Evolutionary conservation across 2,113 vertebrate species (phyloP), one percentile per base, ranked within the genome.

Genomic region (Pristiophorus japonicus): DNA sequence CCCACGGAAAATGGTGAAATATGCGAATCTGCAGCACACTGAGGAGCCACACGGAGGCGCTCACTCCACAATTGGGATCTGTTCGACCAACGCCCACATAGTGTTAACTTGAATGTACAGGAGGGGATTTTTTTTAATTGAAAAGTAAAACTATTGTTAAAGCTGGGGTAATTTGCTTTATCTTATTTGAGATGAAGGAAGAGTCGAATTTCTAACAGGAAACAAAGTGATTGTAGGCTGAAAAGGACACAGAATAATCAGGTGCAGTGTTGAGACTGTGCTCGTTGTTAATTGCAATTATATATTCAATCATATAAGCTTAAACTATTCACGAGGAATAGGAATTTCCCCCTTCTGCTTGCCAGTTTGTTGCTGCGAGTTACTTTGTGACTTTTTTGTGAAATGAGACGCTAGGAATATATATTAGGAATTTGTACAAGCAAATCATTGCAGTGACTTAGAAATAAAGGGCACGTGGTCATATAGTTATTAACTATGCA

Each of bases 1-100:
- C 92, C 92, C 92, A 66, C 30, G 42, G 92, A 47, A 47, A 67
- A 94, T 30, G 92, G 92, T 94, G 63, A 94, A 47, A 27, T 94
- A 7, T 47, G 63, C 22, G 63, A 45, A 42, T 16, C 92, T 20
- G 7, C 6, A 27, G 63, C 65, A 45, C 65, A 70, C 8, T 94
- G 92, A 94, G 63, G 22, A 94, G 27, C 91, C 91, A 66, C 91
- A 11, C 5, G 91, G 63, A 66, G 91, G 38, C 62, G 92, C 20
- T 24, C 38, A 45, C 63, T 47, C 20, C 70, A 70, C 18, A 27
- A 42, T 11, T 47, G 59, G 30, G 14, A 62, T n/a, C 87, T 10
- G 4, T 22, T 55, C 24, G 24, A 14, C 87, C 30, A 62, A 16
- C 12, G 30, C 22, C 45, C 38, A 47, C 20, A 38, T 81, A 38